A percentile compares a stretch with the other conserved stretches of the same genome.
These are phyloP conservation scores for Laticauda colubrina DNA, from an alignment of 2,113 vertebrate species.

Conservation along the genomic window DNA sequence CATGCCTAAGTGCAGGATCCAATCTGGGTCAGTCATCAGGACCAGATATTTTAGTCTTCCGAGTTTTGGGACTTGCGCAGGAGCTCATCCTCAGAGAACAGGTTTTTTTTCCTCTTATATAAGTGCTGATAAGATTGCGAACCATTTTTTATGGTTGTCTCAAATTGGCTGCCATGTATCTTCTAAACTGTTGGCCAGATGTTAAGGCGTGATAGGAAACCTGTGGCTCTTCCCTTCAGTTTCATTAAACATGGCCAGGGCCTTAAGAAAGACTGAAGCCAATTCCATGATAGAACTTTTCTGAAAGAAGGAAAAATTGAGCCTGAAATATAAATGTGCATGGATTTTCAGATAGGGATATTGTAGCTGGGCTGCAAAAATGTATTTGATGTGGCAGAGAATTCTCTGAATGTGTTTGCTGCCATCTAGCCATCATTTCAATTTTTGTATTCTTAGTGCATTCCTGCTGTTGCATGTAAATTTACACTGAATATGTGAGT, in stretches of 20 bases:
- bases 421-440: neutral
- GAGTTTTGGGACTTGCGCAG: neutral
- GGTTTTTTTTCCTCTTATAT: neutral
- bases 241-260: neutral
- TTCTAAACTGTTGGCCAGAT: neutral
- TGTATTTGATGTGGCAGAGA: neutral
- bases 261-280: neutral
- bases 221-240: neutral
- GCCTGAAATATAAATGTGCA: neutral
- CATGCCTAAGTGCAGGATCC: neutral
- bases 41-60: neutral
- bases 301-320: neutral
- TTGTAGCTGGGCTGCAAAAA: neutral
- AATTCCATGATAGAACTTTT: neutral
- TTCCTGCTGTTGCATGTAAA: neutral
- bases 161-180: neutral
- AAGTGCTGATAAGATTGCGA: neutral
- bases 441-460: neutral
- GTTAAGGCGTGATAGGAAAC: neutral
- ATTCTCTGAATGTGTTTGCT: neutral
- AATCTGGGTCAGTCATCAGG: neutral
- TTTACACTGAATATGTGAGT: neutral
- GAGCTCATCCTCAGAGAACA: neutral
- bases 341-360: neutral
- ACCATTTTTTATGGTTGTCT: neutral